Evolutionary conservation across 2,797 vertebrate genomes (phyloP).

Genomic region (Betta splendens): DNA sequence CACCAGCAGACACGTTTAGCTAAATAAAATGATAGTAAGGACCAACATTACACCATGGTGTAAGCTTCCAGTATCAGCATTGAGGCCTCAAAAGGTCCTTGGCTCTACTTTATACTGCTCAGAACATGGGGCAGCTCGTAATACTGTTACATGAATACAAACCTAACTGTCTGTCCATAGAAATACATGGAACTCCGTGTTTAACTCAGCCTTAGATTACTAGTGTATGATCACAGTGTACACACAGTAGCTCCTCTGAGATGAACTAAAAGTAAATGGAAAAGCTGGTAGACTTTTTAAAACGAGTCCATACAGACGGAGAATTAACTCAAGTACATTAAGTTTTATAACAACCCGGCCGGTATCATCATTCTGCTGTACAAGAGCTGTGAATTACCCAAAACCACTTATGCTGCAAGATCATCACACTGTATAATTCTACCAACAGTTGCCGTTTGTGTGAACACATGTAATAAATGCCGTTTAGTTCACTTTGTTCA

Average conservation of each 20-base stretch:
- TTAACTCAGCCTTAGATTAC: conserved; percentile 6
- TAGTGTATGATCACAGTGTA: conserved; percentile 16
- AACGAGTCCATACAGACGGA: conserved; percentile 26
- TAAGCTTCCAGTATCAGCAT: not conserved
- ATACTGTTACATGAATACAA: conserved; percentile 18
- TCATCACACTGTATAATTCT: too few species aligned
- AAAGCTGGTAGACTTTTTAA: conserved; percentile 24
- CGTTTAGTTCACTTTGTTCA: too few species aligned
- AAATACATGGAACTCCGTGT: not conserved
- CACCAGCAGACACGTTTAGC: not conserved
- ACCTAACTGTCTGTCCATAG: not conserved
- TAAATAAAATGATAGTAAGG: not conserved
- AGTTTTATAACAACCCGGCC: too few species aligned
- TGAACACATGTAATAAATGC: too few species aligned
- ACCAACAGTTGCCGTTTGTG: too few species aligned
- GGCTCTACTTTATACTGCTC: conserved; percentile 21
- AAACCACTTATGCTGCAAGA: too few species aligned
- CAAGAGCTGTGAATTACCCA: too few species aligned
- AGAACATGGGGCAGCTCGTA: conserved; percentile 23
- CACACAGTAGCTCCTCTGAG: conserved; percentile 19
- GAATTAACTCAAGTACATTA: conserved; percentile 28
- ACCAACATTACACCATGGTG: too few species aligned
- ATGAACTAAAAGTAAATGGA: conserved; percentile 29
- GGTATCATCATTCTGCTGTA: too few species aligned
- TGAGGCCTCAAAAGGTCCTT: too few species aligned